A percentile compares a stretch with the other conserved stretches of the same genome.
These are phyloP conservation scores for Myripristis jacobus DNA, from an alignment of 2,797 vertebrate genomes.

Conservation along the genomic window DNA sequence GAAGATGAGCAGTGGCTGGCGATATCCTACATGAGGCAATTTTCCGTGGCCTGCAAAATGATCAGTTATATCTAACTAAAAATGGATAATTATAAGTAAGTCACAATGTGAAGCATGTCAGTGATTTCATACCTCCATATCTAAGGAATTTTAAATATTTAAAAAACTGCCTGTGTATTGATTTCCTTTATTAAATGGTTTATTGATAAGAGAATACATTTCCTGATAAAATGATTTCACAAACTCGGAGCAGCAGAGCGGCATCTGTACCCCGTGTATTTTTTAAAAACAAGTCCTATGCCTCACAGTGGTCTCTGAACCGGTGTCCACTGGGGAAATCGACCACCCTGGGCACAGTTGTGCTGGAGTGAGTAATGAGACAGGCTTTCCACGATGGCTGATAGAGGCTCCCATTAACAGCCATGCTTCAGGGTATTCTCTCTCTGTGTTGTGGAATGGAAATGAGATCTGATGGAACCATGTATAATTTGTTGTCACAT, in stretches of 20 bases:
- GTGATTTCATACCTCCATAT: constrained; percentile 8
- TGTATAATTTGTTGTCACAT: constrained; percentile 85
- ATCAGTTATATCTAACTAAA: constrained; percentile 16
- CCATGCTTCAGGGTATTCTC: constrained; percentile 80
- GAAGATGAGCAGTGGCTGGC: constrained; percentile 61
- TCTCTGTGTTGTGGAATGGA: constrained; percentile 77
- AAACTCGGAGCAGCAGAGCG: constrained; percentile 62
- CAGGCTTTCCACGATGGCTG: constrained; percentile 78
- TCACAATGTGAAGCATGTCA: constrained; percentile 22
- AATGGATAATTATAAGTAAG: constrained; percentile 28
- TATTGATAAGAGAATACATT: constrained; percentile 49
- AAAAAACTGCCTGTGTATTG: background rate
- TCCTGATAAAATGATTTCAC: constrained; percentile 40
- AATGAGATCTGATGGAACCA: constrained; percentile 82
- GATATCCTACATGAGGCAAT: constrained; percentile 18
- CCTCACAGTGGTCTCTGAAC: constrained; percentile 73
- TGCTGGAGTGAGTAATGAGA: constrained; percentile 84
- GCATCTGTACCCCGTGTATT: constrained; percentile 62
- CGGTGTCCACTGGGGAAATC: constrained; percentile 73
- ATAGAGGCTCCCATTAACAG: constrained; percentile 83
- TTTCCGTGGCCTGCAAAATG: constrained; percentile 33
- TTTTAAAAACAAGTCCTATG: constrained; percentile 65
- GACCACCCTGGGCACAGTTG: constrained; percentile 81
- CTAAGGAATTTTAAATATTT: background rate
- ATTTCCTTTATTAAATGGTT: constrained; percentile 22